Percentiles rank a stretch among this genome's conserved stretches.
These are phyloP conservation scores for Blera fallax DNA, from an alignment of 2,888 invertebrate genomes.

Conservation along the genomic window DNA sequence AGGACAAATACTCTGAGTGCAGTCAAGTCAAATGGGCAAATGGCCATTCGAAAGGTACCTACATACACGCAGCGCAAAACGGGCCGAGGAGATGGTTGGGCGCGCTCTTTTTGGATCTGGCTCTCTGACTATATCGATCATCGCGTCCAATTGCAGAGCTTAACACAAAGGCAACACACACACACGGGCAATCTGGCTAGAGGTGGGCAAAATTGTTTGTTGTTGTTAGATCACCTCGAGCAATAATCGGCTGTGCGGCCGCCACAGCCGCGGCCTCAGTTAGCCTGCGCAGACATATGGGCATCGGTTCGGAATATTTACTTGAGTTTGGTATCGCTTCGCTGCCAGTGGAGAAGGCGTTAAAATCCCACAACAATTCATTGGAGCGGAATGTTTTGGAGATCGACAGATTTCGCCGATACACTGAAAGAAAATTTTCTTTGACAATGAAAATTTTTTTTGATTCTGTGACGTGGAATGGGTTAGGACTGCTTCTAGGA, in stretches of 20 bases:
- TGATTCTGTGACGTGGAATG: too few relatives aligned
- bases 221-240: conserved; percentile 60
- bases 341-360: conserved; percentile 53
- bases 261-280: neutral
- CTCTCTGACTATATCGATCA: conserved; percentile 61
- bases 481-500: too few relatives aligned
- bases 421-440: conserved; percentile 32
- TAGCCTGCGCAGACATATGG: conserved; percentile 65
- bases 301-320: conserved; percentile 66
- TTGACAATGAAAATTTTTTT: too few relatives aligned
- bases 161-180: neutral
- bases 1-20: conserved; percentile 50
- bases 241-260: conserved; percentile 12
- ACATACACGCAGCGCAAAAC: neutral
- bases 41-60: conserved; percentile 13
- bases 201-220: conserved; percentile 67
- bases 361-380: conserved; percentile 54
- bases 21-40: conserved; percentile 29
- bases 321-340: conserved; percentile 50
- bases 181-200: conserved; percentile 4
- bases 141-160: conserved; percentile 65
- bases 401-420: neutral
- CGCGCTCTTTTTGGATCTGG: conserved; percentile 31
- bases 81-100: neutral
- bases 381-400: neutral